Conservation (phyloP, 37 sponge, comb jelly and placozoan genomes). For the Diacarnus erythraeanus region DNA sequence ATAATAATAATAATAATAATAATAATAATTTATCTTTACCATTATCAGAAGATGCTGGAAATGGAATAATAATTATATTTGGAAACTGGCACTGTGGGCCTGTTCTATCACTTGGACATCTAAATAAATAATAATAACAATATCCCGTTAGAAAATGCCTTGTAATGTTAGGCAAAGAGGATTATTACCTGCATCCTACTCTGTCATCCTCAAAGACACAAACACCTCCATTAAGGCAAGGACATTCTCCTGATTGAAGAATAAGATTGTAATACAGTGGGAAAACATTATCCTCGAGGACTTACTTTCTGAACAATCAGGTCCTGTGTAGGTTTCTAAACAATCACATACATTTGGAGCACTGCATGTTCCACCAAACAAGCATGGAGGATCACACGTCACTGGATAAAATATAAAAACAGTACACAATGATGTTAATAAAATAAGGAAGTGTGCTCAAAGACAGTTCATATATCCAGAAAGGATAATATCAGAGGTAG, state of each 20-base stretch:
- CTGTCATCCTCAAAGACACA: background rate
- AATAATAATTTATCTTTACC: too few relatives aligned
- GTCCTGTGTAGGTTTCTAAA: background rate
- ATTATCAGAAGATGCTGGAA: too few relatives aligned
- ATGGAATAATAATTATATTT: background rate
- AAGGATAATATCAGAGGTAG: too few relatives aligned
- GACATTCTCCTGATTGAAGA: too few relatives aligned
- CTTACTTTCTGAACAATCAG: background rate
- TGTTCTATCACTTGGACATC: background rate
- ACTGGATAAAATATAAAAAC: too few relatives aligned
- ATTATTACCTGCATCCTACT: background rate
- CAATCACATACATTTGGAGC: background rate
- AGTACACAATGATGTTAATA: too few relatives aligned
- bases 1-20: too few relatives aligned
- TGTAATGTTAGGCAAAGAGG: too few relatives aligned
- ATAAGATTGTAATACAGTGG: too few relatives aligned
- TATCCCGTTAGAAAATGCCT: background rate
- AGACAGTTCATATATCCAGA: too few relatives aligned
- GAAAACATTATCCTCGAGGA: background rate
- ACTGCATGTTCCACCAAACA: constrained; percentile 30
- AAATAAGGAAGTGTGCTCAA: too few relatives aligned
- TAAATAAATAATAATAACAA: too few relatives aligned
- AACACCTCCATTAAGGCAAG: background rate
- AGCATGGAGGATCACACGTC: constrained; percentile 1
- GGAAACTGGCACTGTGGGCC: background rate